Base-by-base conservation (phyloP, 2,888 invertebrate genomes). In the Labia minor region DNA sequence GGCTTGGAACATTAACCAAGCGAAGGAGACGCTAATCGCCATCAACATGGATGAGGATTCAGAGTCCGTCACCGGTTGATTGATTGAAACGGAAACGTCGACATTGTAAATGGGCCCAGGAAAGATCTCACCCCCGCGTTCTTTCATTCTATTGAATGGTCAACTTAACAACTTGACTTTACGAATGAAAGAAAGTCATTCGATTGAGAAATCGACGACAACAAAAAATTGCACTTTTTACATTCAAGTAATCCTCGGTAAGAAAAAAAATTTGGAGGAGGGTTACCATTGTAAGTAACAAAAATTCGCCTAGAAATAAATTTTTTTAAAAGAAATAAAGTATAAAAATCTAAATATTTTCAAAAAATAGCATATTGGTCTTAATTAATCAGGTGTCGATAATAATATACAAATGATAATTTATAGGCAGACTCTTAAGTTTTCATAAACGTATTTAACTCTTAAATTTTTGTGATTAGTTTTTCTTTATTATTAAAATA, bases 1-100 rank as follows among this genome's bases (percentile, higher is more conserved):
- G 49, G 49, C 49, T 49, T 14, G 49, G 49, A 49, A 49, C 49
- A 49, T 14, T 49, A 49, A 14, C 49, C 49, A 49, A 49, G 49
- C 49, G 49, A 14, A 16, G 14, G 49, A 49, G n/a, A 49, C 49
- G 49, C 2, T 49, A 49, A 49, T 49, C 49, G n/a, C 33, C 49
- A 49, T 14, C 49, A 14, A 49, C 49, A 49, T 49, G 4, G 49
- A 49, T 49, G 49, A 16, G 49, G 49, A 49, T 49, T 49, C 49
- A 4, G 49, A 49, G 6, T 49, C 49, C 49, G 49, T 49, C 49
- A 49, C 49, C 4, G n/a, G n/a, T 14, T 49, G 49, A 49, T 49
- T 49, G 49, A 49, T 49, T 49, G 49, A 49, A 49, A 49, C 49
- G 49, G 49, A 49, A 49, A 49, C 49, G 49, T 49, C 49, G 8